phyloP scores from a whole-genome alignment of 2,888 invertebrate genomes.

The Listrodromus nycthemerus region DNA sequence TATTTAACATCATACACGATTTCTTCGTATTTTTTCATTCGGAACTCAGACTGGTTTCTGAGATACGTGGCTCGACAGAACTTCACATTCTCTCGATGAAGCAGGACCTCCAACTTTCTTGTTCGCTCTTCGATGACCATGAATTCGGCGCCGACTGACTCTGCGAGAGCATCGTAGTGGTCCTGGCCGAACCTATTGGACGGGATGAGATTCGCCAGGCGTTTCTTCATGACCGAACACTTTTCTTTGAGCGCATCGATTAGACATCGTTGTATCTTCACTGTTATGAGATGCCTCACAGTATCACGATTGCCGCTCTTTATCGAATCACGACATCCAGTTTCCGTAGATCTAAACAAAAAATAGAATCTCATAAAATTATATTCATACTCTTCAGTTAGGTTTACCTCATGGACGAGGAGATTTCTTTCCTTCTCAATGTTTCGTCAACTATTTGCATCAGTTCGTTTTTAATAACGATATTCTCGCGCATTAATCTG shows the following conservation, averaged over 20 bases:
- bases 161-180: slow-evolving; percentile 55
- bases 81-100: slow-evolving; percentile 72
- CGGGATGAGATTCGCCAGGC: slow-evolving; percentile 47
- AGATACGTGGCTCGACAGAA: slow-evolving; percentile 62
- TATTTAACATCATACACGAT: slow-evolving; percentile 74
- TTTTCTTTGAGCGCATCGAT: slow-evolving; percentile 66
- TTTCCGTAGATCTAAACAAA: slow-evolving; percentile 44
- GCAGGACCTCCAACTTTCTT: slow-evolving; percentile 69
- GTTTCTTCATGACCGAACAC: slow-evolving; percentile 44
- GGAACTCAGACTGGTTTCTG: slow-evolving; percentile 57
- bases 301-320: slow-evolving; percentile 6
- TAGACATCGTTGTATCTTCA: slow-evolving; percentile 70
- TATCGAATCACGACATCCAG: slow-evolving; percentile 34
- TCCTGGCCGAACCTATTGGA: slow-evolving; percentile 44
- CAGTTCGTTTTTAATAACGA: slow-evolving; percentile 75
- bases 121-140: slow-evolving; percentile 37
- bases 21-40: slow-evolving; percentile 68
- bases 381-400: neutral
- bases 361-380: neutral
- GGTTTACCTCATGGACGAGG: slow-evolving; percentile 65
- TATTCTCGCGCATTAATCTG: slow-evolving; percentile 78
- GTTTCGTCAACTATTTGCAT: slow-evolving; percentile 59
- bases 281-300: slow-evolving; percentile 62
- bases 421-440: slow-evolving; percentile 56
- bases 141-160: slow-evolving; percentile 29